Conservation (phyloP, 2,113 vertebrate genomes). For the Campylomormyrus numenius region DNA sequence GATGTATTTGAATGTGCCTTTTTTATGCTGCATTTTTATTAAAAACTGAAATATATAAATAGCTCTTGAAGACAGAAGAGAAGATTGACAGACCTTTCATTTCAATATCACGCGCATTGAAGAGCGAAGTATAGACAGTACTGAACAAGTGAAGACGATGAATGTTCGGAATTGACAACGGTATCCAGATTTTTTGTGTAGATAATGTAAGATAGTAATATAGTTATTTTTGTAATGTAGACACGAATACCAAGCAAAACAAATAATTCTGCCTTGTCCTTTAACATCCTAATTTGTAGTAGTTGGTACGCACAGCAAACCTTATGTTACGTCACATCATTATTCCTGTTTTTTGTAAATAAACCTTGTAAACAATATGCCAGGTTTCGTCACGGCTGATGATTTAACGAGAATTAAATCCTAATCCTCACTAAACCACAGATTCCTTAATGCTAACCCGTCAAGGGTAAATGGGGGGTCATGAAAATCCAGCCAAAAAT, state of each 20-base stretch:
- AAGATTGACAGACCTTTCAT: conserved; percentile 24
- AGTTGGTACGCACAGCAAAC: conserved; percentile 2
- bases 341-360: conserved; percentile 52
- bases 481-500: background rate
- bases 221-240: conserved; percentile 66
- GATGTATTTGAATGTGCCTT: conserved; percentile 8
- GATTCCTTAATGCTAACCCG: background rate
- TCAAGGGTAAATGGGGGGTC: background rate
- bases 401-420: background rate
- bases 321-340: conserved; percentile 1
- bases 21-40: background rate
- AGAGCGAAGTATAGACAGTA: conserved; percentile 41
- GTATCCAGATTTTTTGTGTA: conserved; percentile 47
- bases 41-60: background rate
- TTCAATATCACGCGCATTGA: conserved; percentile 45
- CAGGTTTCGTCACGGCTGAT: background rate
- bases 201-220: conserved; percentile 64
- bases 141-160: conserved; percentile 33
- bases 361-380: conserved; percentile 42
- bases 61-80: conserved; percentile 12
- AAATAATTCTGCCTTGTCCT: conserved; percentile 26
- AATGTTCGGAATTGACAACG: conserved; percentile 34
- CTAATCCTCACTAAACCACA: background rate
- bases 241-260: conserved; percentile 29
- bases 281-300: conserved; percentile 25